phyloP scores from a whole-genome alignment of 2,113 vertebrate species.

The Esox niger region DNA sequence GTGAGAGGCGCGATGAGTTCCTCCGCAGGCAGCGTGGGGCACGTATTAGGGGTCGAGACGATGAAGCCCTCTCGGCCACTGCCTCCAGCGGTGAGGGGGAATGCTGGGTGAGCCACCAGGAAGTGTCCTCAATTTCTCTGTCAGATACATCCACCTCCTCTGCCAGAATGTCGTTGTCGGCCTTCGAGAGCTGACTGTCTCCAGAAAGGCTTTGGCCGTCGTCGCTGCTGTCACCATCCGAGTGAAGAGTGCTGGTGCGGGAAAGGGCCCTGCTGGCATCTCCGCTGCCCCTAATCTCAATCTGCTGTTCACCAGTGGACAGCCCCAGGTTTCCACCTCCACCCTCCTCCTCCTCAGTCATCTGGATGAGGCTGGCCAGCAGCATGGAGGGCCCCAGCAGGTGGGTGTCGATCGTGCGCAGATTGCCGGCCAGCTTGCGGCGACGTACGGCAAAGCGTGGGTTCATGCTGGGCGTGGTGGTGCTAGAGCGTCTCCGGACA shows the following conservation, averaged over 20 bases:
- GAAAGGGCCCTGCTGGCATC: constrained; percentile 28
- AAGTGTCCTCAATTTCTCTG: constrained; percentile 34
- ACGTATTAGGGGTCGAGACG: constrained; percentile 45
- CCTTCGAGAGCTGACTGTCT: constrained; percentile 33
- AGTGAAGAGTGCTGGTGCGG: constrained; percentile 42
- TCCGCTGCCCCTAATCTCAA: constrained; percentile 50
- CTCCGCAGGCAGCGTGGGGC: constrained; percentile 74
- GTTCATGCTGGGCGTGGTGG: constrained; percentile 69
- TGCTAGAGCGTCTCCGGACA: constrained; percentile 36
- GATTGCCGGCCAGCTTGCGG: constrained; percentile 27
- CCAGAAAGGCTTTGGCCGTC: constrained; percentile 50
- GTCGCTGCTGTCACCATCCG: constrained; percentile 35
- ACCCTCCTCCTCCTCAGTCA: constrained; percentile 47
- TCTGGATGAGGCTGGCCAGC: constrained; percentile 73
- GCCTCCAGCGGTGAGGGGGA: not conserved
- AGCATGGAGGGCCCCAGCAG: constrained; percentile 73
- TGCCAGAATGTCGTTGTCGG: constrained; percentile 8
- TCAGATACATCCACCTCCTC: constrained; percentile 41
- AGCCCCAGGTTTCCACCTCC: not conserved
- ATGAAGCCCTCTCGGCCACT: not conserved
- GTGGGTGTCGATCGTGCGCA: constrained; percentile 59
- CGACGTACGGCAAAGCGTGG: constrained; percentile 71
- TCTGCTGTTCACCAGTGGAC: constrained; percentile 38
- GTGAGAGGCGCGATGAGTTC: constrained; percentile 72
- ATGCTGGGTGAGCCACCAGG: constrained; percentile 14